These are phyloP conservation scores for Orthosia gracilis DNA, from an alignment of 2,888 invertebrate genomes.

Conservation along the genomic window DNA sequence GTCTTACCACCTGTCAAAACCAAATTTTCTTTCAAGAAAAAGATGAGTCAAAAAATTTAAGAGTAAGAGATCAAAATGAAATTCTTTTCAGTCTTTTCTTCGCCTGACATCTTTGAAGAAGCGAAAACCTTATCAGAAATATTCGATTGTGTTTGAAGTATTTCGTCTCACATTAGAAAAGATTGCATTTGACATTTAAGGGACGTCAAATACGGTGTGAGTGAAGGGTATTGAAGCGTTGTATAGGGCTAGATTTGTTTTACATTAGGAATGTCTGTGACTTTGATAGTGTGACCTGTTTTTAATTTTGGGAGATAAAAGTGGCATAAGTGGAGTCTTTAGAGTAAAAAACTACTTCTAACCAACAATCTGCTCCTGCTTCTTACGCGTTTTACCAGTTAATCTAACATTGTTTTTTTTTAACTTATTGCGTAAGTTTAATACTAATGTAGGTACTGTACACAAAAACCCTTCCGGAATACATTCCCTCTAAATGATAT, in stretches of 20 bases:
- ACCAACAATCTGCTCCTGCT: too few species aligned
- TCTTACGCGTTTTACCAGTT: too few species aligned
- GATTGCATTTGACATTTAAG: slow-evolving; percentile 50
- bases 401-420: too few species aligned
- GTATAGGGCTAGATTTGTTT: not conserved
- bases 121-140: slow-evolving; percentile 38
- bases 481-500: too few species aligned
- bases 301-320: too few species aligned
- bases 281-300: not conserved
- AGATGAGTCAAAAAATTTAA: slow-evolving; percentile 10
- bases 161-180: slow-evolving; percentile 36
- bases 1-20: too few species aligned
- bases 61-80: slow-evolving; percentile 19
- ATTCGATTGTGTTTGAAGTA: slow-evolving; percentile 46
- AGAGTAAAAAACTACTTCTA: too few species aligned
- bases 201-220: slow-evolving; percentile 26
- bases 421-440: too few species aligned
- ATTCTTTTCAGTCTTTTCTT: slow-evolving; percentile 8
- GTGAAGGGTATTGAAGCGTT: not conserved
- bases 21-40: too few species aligned
- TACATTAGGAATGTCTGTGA: not conserved
- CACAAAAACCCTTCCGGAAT: too few species aligned
- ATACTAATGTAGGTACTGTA: too few species aligned
- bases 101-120: slow-evolving; percentile 26
- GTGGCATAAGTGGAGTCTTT: too few species aligned